phyloP scores from a whole-genome alignment of 23 tunicate genomes.

The Botrylloides violaceus region DNA sequence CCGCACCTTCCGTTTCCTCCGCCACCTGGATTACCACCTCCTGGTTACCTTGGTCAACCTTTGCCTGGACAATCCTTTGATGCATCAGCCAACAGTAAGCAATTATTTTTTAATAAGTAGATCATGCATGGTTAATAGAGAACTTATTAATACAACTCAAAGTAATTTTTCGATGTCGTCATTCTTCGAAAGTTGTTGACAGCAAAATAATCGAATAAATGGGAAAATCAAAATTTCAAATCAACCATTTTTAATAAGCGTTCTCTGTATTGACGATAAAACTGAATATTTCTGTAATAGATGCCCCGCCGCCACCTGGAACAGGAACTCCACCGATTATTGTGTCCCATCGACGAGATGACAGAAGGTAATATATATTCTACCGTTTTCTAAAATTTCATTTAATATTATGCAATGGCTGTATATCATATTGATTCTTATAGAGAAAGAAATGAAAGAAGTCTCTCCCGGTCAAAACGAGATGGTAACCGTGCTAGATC shows the following conservation, averaged over 20 bases:
- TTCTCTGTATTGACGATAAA: no score
- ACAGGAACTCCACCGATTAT: constrained; percentile 29
- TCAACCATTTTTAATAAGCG: no score
- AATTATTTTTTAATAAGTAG: neutral
- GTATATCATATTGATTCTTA: no score
- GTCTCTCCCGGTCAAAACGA: constrained; percentile 9
- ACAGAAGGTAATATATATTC: neutral
- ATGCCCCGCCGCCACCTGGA: constrained; percentile 46
- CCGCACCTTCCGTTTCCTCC: constrained; percentile 54
- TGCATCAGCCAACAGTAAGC: neutral
- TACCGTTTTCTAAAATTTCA: neutral
- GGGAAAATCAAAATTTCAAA: no score
- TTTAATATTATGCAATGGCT: neutral
- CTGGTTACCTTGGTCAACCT: neutral
- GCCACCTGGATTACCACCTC: constrained; percentile 60
- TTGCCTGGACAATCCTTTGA: constrained; percentile 9
- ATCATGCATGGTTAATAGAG: neutral
- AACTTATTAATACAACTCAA: neutral
- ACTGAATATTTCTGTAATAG: no score
- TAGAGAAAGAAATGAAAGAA: neutral
- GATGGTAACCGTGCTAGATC: neutral
- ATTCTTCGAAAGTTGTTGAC: no score
- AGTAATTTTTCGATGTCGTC: no score
- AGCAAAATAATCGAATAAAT: no score
- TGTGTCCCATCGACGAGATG: neutral